phyloP scores from a whole-genome alignment of 2,113 vertebrate genomes.

The Tautogolabrus adspersus region DNA sequence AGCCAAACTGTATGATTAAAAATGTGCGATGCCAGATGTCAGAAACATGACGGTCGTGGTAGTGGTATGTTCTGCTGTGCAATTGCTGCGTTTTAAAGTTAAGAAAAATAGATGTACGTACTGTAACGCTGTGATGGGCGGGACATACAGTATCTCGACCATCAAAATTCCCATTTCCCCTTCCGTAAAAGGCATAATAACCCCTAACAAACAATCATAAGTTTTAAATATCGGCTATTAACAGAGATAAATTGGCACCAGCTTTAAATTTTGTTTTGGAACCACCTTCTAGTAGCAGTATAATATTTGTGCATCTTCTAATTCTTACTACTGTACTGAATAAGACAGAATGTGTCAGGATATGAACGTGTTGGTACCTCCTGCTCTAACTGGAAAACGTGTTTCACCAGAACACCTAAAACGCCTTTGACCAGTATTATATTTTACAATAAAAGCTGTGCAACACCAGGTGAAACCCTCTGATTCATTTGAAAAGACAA shows the following conservation, averaged over 20 bases:
- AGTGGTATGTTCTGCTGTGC: background rate
- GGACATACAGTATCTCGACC: background rate
- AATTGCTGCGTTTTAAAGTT: background rate
- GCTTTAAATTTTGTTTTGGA: too few species aligned
- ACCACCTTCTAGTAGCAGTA: background rate
- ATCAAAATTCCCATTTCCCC: background rate
- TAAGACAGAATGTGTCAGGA: background rate
- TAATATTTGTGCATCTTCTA: background rate
- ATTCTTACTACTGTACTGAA: background rate
- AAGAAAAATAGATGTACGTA: background rate
- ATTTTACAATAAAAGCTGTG: background rate
- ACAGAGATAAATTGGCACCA: background rate
- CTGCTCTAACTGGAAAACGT: too few species aligned
- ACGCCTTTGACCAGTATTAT: background rate
- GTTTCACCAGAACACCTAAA: too few species aligned
- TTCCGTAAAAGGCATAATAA: background rate
- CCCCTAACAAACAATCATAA: background rate
- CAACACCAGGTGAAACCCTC: background rate
- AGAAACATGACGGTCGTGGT: conserved; percentile 1
- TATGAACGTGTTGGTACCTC: background rate
- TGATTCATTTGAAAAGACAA: background rate
- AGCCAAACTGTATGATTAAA: conserved; percentile 6
- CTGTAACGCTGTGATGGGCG: background rate
- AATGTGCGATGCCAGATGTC: background rate
- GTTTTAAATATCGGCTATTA: background rate